Conservation (phyloP, 2,113 vertebrate species). For the Rhinolophus sinicus region DNA sequence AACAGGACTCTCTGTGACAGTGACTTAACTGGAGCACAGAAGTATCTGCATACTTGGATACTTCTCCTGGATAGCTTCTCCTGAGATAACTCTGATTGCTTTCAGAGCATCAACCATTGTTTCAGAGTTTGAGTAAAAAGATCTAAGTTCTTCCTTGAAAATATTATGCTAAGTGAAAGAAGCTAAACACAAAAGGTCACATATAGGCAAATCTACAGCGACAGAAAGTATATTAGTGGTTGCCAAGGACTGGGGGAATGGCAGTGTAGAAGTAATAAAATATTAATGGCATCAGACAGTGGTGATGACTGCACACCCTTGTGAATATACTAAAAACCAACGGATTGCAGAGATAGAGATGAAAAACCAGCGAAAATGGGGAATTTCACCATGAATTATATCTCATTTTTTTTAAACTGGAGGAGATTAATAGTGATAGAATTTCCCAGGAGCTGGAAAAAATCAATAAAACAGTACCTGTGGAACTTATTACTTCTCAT, state of each 20-base stretch:
- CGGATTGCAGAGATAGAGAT: background rate
- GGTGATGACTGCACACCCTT: background rate
- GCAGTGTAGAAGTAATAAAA: background rate
- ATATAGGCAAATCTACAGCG: background rate
- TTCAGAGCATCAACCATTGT: background rate
- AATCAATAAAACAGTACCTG: background rate
- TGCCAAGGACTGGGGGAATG: background rate
- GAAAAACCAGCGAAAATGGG: background rate
- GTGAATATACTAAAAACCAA: background rate
- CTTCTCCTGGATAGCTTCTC: background rate
- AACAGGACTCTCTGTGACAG: background rate
- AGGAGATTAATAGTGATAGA: background rate
- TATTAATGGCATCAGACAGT: background rate
- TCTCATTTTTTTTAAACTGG: background rate
- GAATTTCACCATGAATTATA: background rate
- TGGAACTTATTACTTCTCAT: background rate
- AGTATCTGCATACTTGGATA: background rate
- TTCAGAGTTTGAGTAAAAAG: constrained; percentile 10
- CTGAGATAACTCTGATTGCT: background rate
- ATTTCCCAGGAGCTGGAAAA: background rate
- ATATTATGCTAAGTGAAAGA: background rate
- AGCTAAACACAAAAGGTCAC: background rate
- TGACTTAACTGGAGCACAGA: background rate
- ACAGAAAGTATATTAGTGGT: background rate
- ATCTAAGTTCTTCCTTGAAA: background rate